phyloP scores from a whole-genome alignment of 1,140 invertebrate genomes.

The Oryctes rhinoceros region DNA sequence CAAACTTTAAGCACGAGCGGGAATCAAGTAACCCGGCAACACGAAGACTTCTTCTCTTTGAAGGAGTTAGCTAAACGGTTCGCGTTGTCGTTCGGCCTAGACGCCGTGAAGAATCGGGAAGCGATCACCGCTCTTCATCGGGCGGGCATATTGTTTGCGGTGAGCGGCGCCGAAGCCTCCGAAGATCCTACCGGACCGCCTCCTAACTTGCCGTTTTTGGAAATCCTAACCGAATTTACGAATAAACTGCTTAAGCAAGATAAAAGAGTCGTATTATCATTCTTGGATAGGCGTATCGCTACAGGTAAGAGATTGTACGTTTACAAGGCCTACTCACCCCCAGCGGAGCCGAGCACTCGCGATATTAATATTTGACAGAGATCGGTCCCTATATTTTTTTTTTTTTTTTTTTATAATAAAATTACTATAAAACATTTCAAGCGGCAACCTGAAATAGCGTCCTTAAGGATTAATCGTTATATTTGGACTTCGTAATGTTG shows the following conservation, averaged over 20 bases:
- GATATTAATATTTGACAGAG: too few species aligned
- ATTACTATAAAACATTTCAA: not conserved
- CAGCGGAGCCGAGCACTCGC: too few species aligned
- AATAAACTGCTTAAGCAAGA: constrained; percentile 96
- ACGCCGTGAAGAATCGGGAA: constrained; percentile 97
- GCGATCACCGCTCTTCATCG: constrained; percentile 95
- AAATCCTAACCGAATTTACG: constrained; percentile 95
- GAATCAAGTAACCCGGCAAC: constrained; percentile 70
- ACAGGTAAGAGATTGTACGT: constrained; percentile 60
- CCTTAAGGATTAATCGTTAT: too few species aligned
- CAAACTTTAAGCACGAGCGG: constrained; percentile 67
- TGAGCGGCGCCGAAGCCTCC: constrained; percentile 65
- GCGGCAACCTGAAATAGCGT: not conserved
- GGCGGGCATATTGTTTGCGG: constrained; percentile 91
- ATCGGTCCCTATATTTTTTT: constrained; percentile 44
- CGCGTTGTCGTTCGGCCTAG: constrained; percentile 95
- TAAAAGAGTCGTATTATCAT: constrained; percentile 89
- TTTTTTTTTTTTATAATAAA: not conserved
- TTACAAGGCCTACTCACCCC: not conserved
- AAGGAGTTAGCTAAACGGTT: constrained; percentile 97
- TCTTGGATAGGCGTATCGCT: constrained; percentile 81
- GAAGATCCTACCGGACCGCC: constrained; percentile 81
- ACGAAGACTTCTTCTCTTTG: constrained; percentile 84
- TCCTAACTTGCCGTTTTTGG: constrained; percentile 89
- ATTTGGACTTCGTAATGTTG: too few species aligned